Evolutionary conservation across 2,797 vertebrate genomes (phyloP).

Genomic region (Tragopan temminckii): DNA sequence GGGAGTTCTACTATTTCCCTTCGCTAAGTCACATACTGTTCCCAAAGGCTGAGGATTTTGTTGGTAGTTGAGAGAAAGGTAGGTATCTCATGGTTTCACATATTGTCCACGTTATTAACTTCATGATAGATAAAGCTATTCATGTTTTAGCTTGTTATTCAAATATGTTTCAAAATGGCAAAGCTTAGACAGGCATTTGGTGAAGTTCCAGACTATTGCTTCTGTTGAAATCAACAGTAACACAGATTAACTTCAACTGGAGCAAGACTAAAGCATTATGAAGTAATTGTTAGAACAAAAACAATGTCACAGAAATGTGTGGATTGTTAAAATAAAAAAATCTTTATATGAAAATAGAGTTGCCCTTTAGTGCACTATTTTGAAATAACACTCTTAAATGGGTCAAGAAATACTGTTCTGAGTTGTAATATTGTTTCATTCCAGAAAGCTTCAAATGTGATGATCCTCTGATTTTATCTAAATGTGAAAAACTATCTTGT

Average conservation of each 20-base stretch:
- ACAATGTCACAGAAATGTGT: not conserved
- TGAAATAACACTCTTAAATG: not conserved
- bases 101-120: not conserved
- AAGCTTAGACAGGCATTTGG: not conserved
- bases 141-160: not conserved
- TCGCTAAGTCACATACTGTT: not conserved
- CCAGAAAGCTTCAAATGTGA: not conserved
- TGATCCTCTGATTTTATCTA: not conserved
- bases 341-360: not conserved
- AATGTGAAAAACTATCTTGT: not conserved
- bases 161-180: not conserved
- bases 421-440: not conserved
- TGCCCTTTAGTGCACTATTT: not conserved
- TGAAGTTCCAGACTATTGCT: conserved; percentile 11
- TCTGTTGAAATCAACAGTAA: not conserved
- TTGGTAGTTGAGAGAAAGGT: not conserved
- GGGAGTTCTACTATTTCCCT: not conserved
- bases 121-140: not conserved
- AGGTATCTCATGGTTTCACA: not conserved
- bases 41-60: not conserved
- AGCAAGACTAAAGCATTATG: not conserved
- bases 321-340: not conserved
- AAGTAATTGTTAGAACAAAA: conserved; percentile 10
- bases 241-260: not conserved
- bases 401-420: not conserved